Evolutionary conservation across 2,797 vertebrate genomes (phyloP), one percentile per base, ranked within the genome.

Genomic region (Euthynnus affinis): DNA sequence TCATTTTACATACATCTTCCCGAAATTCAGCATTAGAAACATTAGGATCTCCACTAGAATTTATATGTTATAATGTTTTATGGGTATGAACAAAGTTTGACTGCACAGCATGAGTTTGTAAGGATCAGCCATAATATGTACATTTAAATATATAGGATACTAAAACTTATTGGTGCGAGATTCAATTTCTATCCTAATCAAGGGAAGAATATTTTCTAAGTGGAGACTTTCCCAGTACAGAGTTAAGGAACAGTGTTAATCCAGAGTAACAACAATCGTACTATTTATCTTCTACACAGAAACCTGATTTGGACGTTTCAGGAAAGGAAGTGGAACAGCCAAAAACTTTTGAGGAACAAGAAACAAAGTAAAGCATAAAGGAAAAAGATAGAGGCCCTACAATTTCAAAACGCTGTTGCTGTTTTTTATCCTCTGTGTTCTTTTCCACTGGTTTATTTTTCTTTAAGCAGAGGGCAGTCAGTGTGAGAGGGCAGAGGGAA

Each of bases 401-500:
- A 72, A 73, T 60, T 56, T 20, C 51, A 69, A 75, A 85, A 64
- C 9, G 74, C 29, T 42, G 61, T 49, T 76, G 57, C 69, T 88
- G 71, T 71, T 84, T 83, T 63, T 66, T 58, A 66, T 75, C 57
- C 52, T 66, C 40, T 76, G 87, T 88, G 80, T 85, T 87, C 70
- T 23, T 86, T 89, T 90, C 80, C 82, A 81, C 53, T n/a, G 14
- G 82, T 88, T 93, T 92, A 87, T 91, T 91, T 89, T 77, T 87
- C 74, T 91, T 86, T 67, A 75, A 80, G 83, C 74, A 49, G 71
- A 85, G 80, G 80, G 87, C 81, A 78, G 88, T 56, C 72, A 15
- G 59, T 78, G 87, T 76, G 80, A 89, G 78, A 81, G 84, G 85
- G 82, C 85, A 89, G 74, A 71, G 71, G 61, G 82, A 85, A 84